A percentile compares a stretch with the other conserved stretches of the same genome.
These are phyloP conservation scores for Lepidurus apus DNA, from an alignment of 1,140 invertebrate species.

Conservation along the genomic window DNA sequence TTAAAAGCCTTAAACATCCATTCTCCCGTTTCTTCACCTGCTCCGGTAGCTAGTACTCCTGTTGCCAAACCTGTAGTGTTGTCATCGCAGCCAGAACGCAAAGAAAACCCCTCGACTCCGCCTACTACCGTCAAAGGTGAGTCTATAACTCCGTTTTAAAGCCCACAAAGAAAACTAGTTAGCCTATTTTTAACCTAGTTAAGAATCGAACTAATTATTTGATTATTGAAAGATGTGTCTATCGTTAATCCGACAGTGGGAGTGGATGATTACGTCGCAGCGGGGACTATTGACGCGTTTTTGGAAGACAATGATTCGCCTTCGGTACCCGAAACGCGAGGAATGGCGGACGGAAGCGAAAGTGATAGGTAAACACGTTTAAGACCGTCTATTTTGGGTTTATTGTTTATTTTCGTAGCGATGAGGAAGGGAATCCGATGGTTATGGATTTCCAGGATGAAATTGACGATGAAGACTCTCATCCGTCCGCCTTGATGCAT, in stretches of 20 bases:
- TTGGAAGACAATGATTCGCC: neutral
- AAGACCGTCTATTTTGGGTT: conserved; percentile 22
- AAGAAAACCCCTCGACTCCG: neutral
- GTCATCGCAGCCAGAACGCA: conserved; percentile 30
- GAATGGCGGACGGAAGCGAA: neutral
- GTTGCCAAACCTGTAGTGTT: conserved; percentile 32
- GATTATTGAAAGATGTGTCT: no score
- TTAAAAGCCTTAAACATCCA: conserved; percentile 23
- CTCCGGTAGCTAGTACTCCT: conserved; percentile 34
- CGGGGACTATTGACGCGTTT: neutral
- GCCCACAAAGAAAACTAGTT: neutral
- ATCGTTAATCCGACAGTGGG: neutral
- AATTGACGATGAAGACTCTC: conserved; percentile 61
- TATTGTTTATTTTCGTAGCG: conserved; percentile 60
- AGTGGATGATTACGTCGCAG: conserved; percentile 31
- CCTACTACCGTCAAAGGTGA: neutral
- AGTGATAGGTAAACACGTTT: neutral
- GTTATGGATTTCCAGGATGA: conserved; percentile 84
- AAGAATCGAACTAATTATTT: no score
- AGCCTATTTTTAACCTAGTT: no score
- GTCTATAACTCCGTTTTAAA: neutral
- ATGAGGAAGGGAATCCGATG: conserved; percentile 68
- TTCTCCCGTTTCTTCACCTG: neutral
- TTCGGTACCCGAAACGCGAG: neutral
- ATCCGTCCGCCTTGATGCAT: conserved; percentile 30